phyloP scores from a whole-genome alignment of 1,140 invertebrate species.

The Trachymyrmex septentrionalis region DNA sequence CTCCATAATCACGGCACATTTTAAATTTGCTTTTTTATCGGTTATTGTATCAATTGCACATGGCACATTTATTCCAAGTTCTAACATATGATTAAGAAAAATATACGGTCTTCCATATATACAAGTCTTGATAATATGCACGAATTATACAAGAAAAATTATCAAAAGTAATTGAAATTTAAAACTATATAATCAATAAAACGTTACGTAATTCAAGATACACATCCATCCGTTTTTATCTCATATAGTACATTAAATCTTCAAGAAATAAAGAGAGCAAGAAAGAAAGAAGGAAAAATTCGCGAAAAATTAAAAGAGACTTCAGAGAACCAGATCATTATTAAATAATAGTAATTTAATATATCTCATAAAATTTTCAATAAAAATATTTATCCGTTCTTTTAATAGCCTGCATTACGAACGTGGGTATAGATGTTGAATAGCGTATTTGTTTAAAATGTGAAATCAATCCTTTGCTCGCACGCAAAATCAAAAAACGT shows the following conservation, averaged over 20 bases:
- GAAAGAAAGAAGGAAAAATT: not conserved
- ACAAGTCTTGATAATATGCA: not conserved
- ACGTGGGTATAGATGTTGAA: not conserved
- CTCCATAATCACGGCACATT: conserved; percentile 34
- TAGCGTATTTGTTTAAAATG: not conserved
- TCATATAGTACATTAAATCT: not conserved
- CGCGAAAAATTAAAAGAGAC: not conserved
- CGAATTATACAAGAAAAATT: not conserved
- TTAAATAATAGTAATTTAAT: not conserved
- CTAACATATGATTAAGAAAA: conserved; percentile 4
- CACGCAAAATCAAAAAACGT: conserved; percentile 1
- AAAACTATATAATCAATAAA: not conserved
- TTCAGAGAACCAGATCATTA: not conserved
- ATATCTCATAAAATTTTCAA: not conserved
- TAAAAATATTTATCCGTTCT: not conserved
- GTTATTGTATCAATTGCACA: not conserved
- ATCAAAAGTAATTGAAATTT: not conserved
- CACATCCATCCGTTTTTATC: not conserved
- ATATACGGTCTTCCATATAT: not conserved
- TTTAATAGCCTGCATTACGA: not conserved
- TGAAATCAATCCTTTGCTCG: not conserved
- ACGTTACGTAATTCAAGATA: not conserved
- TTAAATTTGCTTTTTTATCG: conserved; percentile 26
- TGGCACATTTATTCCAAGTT: not conserved
- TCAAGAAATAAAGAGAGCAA: not conserved